These are phyloP conservation scores for Narcine bancroftii DNA, from an alignment of 2,113 vertebrate species.

Conservation along the genomic window DNA sequence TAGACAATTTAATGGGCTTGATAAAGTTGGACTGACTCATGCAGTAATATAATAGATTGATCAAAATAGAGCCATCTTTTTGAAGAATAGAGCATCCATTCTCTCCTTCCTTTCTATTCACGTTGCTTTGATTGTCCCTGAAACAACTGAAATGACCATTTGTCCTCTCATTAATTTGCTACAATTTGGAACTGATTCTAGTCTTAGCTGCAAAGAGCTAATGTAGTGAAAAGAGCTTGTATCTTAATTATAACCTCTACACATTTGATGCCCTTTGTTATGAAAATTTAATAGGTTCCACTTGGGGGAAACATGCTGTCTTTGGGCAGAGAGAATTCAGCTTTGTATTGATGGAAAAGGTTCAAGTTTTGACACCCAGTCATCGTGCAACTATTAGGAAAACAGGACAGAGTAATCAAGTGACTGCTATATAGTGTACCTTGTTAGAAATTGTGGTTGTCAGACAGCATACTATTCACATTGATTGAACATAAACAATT, in stretches of 20 bases:
- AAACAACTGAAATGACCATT: neutral
- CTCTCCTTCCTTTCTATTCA: neutral
- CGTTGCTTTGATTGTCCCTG: neutral
- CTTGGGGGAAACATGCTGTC: too few relatives aligned
- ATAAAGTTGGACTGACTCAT: neutral
- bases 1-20: neutral
- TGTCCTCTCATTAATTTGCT: neutral
- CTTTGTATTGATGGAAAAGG: neutral
- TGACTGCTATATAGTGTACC: neutral
- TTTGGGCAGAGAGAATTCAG: neutral
- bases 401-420: neutral
- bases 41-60: neutral
- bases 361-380: neutral
- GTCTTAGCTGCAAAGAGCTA: neutral
- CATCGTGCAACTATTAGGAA: neutral
- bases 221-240: neutral
- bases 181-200: neutral
- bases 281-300: neutral
- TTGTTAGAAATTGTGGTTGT: neutral
- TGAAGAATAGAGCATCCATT: neutral
- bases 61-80: neutral
- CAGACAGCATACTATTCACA: neutral
- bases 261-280: neutral
- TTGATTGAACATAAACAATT: constrained; percentile 17
- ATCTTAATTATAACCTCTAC: neutral